Conservation (phyloP, 2,797 vertebrate species). For the Leptodactylus fallax region DNA sequence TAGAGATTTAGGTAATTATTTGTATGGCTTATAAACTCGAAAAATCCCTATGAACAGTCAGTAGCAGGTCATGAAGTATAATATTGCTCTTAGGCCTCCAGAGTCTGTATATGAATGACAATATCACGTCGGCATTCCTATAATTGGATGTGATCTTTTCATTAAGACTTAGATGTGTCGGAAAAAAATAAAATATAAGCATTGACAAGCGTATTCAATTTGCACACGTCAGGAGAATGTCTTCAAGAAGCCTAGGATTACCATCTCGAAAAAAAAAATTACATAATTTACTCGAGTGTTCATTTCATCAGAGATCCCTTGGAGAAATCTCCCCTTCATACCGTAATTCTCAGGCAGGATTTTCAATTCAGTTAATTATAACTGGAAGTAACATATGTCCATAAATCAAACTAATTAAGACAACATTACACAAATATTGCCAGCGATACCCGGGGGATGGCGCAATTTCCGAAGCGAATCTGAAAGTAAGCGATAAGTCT, state of each 20-base stretch:
- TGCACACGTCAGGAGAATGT: not conserved
- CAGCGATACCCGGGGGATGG: not conserved
- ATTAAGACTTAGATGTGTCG: not conserved
- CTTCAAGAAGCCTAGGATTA: not conserved
- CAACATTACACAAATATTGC: not conserved
- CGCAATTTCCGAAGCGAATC: not conserved
- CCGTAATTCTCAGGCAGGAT: not conserved
- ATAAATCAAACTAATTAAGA: conserved; percentile 41
- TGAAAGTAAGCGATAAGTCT: conserved; percentile 3
- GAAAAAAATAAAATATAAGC: too few species aligned
- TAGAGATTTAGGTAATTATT: too few species aligned
- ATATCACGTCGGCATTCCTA: not conserved
- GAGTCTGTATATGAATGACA: not conserved
- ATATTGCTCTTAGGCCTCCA: too few species aligned
- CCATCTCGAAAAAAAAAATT: not conserved
- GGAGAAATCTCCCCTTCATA: conserved; percentile 10
- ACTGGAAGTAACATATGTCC: conserved; percentile 37
- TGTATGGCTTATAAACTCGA: too few species aligned
- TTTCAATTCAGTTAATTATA: conserved; percentile 41
- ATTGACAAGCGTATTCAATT: not conserved
- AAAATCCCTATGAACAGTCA: too few species aligned
- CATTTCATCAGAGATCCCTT: conserved; percentile 21
- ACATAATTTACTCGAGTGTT: not conserved
- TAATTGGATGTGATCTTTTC: not conserved
- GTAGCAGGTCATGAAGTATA: too few species aligned